These are phyloP conservation scores for Leontopithecus rosalia DNA, from an alignment of 2,797 vertebrate species.

Conservation along the genomic window DNA sequence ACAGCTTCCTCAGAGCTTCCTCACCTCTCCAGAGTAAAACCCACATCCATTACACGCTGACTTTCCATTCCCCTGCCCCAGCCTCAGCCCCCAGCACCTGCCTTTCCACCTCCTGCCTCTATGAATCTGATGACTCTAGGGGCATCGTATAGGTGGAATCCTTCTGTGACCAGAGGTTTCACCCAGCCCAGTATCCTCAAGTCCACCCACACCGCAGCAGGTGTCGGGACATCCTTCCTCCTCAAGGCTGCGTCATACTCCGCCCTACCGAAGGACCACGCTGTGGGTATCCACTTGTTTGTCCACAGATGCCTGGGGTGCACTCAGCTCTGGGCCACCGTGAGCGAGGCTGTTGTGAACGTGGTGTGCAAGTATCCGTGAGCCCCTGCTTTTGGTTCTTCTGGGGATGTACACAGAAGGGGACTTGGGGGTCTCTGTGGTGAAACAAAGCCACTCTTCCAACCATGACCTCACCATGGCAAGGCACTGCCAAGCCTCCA, in stretches of 20 bases:
- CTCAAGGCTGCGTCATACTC: neutral
- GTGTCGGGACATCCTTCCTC: neutral
- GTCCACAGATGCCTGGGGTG: neutral
- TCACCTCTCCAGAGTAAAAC: neutral
- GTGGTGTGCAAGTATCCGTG: neutral
- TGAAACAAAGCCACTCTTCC: neutral
- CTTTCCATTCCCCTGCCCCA: too few relatives aligned
- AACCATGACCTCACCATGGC: neutral
- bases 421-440: neutral
- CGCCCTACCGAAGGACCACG: fast-evolving
- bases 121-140: neutral
- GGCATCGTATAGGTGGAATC: fast-evolving
- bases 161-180: neutral
- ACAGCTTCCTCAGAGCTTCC: neutral
- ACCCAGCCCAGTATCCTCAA: neutral
- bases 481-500: too few relatives aligned
- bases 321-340: too few relatives aligned
- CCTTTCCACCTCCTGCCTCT: neutral
- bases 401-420: neutral
- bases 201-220: fast-evolving
- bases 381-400: neutral
- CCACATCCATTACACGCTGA: neutral
- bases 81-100: fast-evolving
- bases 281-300: neutral
- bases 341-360: neutral